A percentile compares a stretch with the other conserved stretches of the same genome.
These are phyloP conservation scores for Helarctos malayanus DNA, from an alignment of 2,797 vertebrate genomes.

Conservation along the genomic window DNA sequence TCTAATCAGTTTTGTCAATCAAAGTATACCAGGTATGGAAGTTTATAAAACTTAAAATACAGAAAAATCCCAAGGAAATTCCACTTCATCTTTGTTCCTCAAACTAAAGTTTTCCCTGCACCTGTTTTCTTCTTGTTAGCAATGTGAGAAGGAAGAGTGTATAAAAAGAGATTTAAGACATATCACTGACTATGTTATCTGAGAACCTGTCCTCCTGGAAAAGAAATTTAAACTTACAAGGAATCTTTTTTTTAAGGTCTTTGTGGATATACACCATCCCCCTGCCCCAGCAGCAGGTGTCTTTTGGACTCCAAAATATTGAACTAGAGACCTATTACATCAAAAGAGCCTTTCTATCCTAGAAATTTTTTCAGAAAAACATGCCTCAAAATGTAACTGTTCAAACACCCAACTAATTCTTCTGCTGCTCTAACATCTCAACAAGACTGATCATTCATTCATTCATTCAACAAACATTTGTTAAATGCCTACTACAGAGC, in stretches of 20 bases:
- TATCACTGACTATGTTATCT: constrained; percentile 8
- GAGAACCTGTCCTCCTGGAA: constrained; percentile 52
- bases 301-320: constrained; percentile 6
- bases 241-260: constrained; percentile 5
- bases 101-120: constrained; percentile 13
- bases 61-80: constrained; percentile 39
- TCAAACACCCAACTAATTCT: constrained; percentile 26
- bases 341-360: constrained; percentile 38
- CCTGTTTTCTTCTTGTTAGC: constrained; percentile 42
- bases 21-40: background rate
- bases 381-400: constrained; percentile 34
- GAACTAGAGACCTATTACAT: constrained; percentile 9
- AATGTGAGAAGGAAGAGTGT: constrained; percentile 5
- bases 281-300: background rate
- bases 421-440: constrained; percentile 16
- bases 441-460: constrained; percentile 17
- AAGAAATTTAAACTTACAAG: constrained; percentile 50
- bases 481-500: background rate
- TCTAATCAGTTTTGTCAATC: constrained; percentile 22
- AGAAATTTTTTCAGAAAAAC: constrained; percentile 44
- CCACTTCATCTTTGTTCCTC: background rate
- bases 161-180: constrained; percentile 36
- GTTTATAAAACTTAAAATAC: constrained; percentile 15
- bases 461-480: constrained; percentile 23
- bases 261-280: background rate